Evolutionary conservation across 1,140 invertebrate genomes (phyloP).

Genomic region (Trachelipus rathkii): DNA sequence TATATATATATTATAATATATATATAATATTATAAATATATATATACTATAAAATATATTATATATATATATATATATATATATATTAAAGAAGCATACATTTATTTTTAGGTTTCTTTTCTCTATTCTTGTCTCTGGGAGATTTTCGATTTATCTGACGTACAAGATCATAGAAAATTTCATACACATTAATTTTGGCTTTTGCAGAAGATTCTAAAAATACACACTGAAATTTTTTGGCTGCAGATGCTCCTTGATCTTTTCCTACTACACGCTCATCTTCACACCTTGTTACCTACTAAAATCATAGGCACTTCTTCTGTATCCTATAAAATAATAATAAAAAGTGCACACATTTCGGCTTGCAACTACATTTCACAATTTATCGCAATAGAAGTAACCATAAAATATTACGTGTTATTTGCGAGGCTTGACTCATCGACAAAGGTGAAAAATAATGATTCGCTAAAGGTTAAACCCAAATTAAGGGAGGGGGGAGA

Average conservation of each 20-base stretch:
- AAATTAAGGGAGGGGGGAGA: too few species aligned
- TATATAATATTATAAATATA: too few species aligned
- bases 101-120: slow-evolving; percentile 74
- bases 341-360: too few species aligned
- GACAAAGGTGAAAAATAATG: too few species aligned
- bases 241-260: slow-evolving; percentile 90
- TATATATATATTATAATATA: too few species aligned
- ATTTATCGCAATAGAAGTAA: too few species aligned
- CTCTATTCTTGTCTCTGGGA: slow-evolving; percentile 78
- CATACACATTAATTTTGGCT: slow-evolving; percentile 98
- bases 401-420: too few species aligned
- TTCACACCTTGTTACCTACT: slow-evolving; percentile 98
- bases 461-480: too few species aligned
- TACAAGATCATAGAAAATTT: slow-evolving; percentile 99
- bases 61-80: background rate
- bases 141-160: slow-evolving; percentile 99
- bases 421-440: too few species aligned
- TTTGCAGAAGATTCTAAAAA: slow-evolving; percentile 99
- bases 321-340: slow-evolving; percentile 56
- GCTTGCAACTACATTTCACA: too few species aligned
- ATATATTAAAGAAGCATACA: slow-evolving; percentile 76
- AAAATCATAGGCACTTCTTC: slow-evolving; percentile 96
- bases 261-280: slow-evolving; percentile 97
- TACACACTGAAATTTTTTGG: slow-evolving; percentile 87
- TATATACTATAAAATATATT: too few species aligned